phyloP scores from a whole-genome alignment of 1,140 invertebrate genomes.

The Drosophila sp. region DNA sequence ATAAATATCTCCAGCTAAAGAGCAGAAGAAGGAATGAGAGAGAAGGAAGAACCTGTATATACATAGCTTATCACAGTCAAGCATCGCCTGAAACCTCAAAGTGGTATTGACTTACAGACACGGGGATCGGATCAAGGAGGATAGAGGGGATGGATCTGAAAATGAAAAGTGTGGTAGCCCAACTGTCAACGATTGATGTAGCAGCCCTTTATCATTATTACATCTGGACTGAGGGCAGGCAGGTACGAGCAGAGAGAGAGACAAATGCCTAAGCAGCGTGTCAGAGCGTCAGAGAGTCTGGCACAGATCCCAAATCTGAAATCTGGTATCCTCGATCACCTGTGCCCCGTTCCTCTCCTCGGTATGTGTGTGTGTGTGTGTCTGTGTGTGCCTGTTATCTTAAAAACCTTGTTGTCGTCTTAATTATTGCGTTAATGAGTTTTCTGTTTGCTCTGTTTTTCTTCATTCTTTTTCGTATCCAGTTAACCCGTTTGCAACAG shows the following conservation, averaged over 20 bases:
- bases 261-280: constrained; percentile 79
- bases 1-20: constrained; percentile 64
- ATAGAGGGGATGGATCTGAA: constrained; percentile 13
- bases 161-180: constrained; percentile 81
- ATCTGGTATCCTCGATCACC: constrained; percentile 21
- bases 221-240: constrained; percentile 68
- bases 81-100: constrained; percentile 68
- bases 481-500: constrained; percentile 69
- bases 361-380: constrained; percentile 23
- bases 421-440: constrained; percentile 83
- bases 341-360: constrained; percentile 47
- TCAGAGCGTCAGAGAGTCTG: constrained; percentile 73
- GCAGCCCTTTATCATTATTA: constrained; percentile 82
- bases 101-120: constrained; percentile 66
- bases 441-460: constrained; percentile 76
- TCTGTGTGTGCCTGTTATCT: constrained; percentile 68
- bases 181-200: constrained; percentile 83
- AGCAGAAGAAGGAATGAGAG: background rate
- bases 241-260: constrained; percentile 54
- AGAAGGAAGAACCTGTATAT: constrained; percentile 48
- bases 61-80: constrained; percentile 70
- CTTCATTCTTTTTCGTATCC: background rate
- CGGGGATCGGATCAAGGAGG: constrained; percentile 19
- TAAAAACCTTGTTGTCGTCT: constrained; percentile 83
- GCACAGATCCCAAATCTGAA: constrained; percentile 42